Evolutionary conservation across 1,140 invertebrate genomes (phyloP), one percentile per base, ranked within the genome.

Genomic region (Sarcophaga bullata): DNA sequence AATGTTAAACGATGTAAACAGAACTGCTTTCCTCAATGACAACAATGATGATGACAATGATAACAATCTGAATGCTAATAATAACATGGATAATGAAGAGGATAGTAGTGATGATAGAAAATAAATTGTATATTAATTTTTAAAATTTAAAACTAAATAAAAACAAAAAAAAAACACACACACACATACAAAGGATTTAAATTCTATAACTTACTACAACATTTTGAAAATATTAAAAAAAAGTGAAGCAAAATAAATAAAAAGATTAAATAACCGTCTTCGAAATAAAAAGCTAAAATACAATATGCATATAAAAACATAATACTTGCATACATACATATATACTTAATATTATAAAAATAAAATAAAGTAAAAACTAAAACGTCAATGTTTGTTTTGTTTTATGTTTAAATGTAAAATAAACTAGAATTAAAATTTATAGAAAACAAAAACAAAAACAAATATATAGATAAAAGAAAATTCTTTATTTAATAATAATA

Each of bases 391-490:
- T 19, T 68, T 68, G 9, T 68, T 68, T 68, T 52, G 25, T 37
- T 8, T 68, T 68, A 68, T 19, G 58, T 68, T 68, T 58, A 58
- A 58, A 80, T 78, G 19, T 78, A 47, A 47, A 15, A 19, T 62
- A 73, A 80, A 52, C 52, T 82, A 82, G 81, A 86, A 86, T 87
- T 87, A 87, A 86, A 86, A 86, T 85, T 87, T 87, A 85, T 8
- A 7, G 19, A 25, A 68, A 7, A 68, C 84, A 82, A 85, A 81
- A 52, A 48, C 9, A 75, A 49, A 7, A 62, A 76, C 1, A 15
- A 75, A 37, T 37, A 37, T 4, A 37, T 37, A 37, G n/a, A 37
- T 37, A 37, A 37, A 37, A 37, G 25, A 37, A 37, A 2, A 37
- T 37, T 37, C 25, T 4, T 37, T 37, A 37, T 2, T 37, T 37